These are phyloP conservation scores for Rhinopithecus roxellana DNA, from an alignment of 2,113 vertebrate species.

Conservation along the genomic window DNA sequence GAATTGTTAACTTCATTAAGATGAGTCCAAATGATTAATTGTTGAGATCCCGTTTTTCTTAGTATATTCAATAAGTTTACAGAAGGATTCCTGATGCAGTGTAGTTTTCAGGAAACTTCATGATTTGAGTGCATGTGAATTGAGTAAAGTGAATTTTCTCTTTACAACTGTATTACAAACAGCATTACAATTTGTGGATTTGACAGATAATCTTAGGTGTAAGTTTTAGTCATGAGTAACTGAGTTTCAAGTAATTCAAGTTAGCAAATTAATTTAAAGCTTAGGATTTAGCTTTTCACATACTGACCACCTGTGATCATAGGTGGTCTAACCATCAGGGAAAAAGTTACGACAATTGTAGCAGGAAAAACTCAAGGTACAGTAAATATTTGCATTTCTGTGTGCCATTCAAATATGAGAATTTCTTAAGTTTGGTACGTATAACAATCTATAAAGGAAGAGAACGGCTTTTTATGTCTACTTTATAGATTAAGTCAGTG, in stretches of 20 bases:
- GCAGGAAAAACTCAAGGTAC: background rate
- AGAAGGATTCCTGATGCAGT: background rate
- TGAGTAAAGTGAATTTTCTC: constrained; percentile 43
- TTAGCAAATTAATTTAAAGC: constrained; percentile 2
- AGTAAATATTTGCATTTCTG: constrained; percentile 42
- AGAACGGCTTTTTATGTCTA: background rate
- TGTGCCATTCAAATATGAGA: background rate
- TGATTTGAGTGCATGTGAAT: constrained; percentile 21
- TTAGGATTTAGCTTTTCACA: constrained; percentile 40
- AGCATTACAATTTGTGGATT: background rate
- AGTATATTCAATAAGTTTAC: background rate
- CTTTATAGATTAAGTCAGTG: background rate
- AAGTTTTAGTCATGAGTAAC: background rate
- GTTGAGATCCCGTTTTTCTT: background rate
- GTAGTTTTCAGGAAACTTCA: constrained; percentile 35
- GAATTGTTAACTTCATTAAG: constrained; percentile 38
- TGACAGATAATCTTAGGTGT: background rate
- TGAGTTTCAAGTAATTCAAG: background rate
- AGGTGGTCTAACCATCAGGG: background rate
- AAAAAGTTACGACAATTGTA: background rate
- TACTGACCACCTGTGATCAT: background rate
- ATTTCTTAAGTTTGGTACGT: background rate
- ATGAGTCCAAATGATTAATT: background rate
- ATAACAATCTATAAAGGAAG: background rate
- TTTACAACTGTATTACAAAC: background rate